phyloP scores from a whole-genome alignment of 2,797 vertebrate genomes.

The Vultur gryphus region DNA sequence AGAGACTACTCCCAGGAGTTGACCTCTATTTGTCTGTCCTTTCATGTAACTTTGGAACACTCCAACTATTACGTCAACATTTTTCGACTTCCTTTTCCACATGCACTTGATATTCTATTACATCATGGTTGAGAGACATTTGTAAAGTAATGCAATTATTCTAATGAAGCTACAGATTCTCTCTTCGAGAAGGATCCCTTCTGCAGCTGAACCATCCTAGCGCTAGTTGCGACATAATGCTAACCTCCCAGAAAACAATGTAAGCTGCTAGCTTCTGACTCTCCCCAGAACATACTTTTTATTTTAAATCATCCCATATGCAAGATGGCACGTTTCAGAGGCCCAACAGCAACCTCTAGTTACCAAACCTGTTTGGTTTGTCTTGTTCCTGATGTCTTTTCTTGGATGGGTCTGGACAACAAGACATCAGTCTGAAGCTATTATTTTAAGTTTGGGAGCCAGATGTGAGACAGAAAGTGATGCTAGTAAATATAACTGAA shows the following conservation, averaged over 20 bases:
- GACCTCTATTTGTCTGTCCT: not conserved
- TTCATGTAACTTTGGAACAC: not conserved
- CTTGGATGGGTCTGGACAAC: not conserved
- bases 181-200: not conserved
- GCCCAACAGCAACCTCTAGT: fast-evolving
- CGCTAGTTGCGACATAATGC: not conserved
- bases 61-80: not conserved
- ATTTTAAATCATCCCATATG: not conserved
- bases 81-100: not conserved
- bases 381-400: not conserved
- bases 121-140: not conserved
- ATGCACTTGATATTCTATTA: not conserved
- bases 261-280: not conserved
- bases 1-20: not conserved
- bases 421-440: not conserved
- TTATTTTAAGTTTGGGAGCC: not conserved
- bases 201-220: not conserved
- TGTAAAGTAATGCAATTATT: not conserved
- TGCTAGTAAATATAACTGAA: not conserved
- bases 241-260: not conserved
- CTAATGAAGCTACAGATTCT: not conserved
- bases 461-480: not conserved
- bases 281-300: not conserved
- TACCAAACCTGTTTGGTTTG: not conserved
- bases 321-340: not conserved